phyloP scores from a whole-genome alignment of 1,140 invertebrate species.

The Cryptotermes secundus region DNA sequence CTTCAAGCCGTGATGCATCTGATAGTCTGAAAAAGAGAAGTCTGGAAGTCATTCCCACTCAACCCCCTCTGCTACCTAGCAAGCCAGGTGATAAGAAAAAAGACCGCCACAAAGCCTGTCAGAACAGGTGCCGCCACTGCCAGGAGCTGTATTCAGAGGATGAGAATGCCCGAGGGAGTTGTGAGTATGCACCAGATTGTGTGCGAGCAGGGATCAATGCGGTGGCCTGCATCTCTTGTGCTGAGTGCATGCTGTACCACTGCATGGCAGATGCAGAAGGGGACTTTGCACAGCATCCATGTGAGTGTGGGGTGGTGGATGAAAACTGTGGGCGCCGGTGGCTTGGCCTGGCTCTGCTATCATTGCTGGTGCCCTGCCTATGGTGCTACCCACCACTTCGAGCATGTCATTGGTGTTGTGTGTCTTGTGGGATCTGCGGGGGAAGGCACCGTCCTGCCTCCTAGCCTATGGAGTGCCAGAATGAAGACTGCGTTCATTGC shows the following conservation, averaged over 20 bases:
- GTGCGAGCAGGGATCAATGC: constrained; percentile 76
- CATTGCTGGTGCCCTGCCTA: constrained; percentile 86
- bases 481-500: background rate
- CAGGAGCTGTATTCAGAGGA: constrained; percentile 75
- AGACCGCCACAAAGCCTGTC: constrained; percentile 44
- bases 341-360: constrained; percentile 81
- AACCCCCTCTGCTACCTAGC: constrained; percentile 37
- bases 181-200: constrained; percentile 86
- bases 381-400: constrained; percentile 89
- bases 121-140: constrained; percentile 59
- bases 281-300: constrained; percentile 78
- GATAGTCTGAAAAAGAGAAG: constrained; percentile 62
- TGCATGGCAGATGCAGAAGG: constrained; percentile 85
- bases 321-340: constrained; percentile 65
- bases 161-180: constrained; percentile 77
- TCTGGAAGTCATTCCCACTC: constrained; percentile 38
- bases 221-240: constrained; percentile 81
- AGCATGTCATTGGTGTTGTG: constrained; percentile 79
- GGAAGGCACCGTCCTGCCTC: constrained; percentile 72
- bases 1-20: constrained; percentile 54
- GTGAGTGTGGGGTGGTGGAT: constrained; percentile 62
- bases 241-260: constrained; percentile 87
- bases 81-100: constrained; percentile 40
- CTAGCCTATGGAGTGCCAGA: constrained; percentile 42
- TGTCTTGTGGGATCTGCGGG: constrained; percentile 77